Base-by-base conservation (phyloP, 1,140 invertebrate species). In the Drosophila mauritiana region DNA sequence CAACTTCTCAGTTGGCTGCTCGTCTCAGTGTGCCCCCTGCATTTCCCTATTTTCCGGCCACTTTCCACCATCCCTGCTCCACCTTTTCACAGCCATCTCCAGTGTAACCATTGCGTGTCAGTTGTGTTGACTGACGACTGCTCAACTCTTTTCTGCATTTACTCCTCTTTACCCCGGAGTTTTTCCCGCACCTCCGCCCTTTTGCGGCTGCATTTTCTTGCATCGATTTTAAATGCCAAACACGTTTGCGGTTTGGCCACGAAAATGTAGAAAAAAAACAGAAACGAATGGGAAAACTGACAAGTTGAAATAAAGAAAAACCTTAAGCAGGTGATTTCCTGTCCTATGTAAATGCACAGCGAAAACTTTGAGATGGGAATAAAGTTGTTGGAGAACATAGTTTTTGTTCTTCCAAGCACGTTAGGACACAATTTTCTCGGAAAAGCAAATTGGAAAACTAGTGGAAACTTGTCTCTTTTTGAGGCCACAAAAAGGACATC, bases 141-240 rank as follows among this genome's bases (percentile, higher is more conserved):
- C 73, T 51, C 72, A 67, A 58, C 53, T 74, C 51, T 75, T 73
- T 70, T 68, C 63, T 25, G 37, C 36, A 52, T 67, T 45, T 59
- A 46, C 56, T 51, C 20, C 17, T 39, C 39, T 25, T 52, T 12
- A 13, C 54, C 27, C 22, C 22, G 62, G 43, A 63, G 27, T 46
- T 70, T 31, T 17, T 17, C 27, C 43, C 43, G 36, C 36, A 11
- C 17, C 17, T 2, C 25, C 36, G 13, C 10, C 25, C 6, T 15
- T 42, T 43, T 43, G 20, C 25, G 37, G 46, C 43, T 57, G 63
- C 54, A 61, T 78, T 68, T 68, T 69, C 49, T 61, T 54, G 51
- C 58, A 68, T 76, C 54, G 70, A 77, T 77, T 76, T 76, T 65
- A 58, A 65, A 61, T 77, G 73, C 73, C 54, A 77, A 76, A 78